Evolutionary conservation across 2,113 vertebrate genomes (phyloP), one percentile per base, ranked within the genome.

Genomic region (Psammodynastes pulverulentus): DNA sequence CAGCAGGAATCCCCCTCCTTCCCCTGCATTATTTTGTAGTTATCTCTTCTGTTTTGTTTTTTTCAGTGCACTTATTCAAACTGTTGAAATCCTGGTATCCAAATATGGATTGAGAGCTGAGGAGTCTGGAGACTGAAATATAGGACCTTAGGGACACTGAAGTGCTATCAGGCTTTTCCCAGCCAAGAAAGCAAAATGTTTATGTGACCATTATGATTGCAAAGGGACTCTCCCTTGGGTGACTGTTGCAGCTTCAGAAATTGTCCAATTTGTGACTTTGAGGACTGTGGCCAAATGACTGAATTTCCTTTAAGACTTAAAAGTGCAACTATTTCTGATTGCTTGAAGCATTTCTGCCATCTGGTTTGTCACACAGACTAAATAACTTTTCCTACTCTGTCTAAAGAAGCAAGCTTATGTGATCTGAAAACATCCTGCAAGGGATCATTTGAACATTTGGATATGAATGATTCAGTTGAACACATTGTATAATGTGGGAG

Each of bases 21-120:
- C 79, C 84, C 34, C 56, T 12, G 4, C 90, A 43, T 17, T 54
- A 34, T 43, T 53, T 0, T 0, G 0, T 52, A 53, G 19, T 84
- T 58, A 88, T 29, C 52, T 95, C 23, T 86, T 6, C 23, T 86
- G 4, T 92, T 79, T 84, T 46, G n/a, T 12, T 84, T 88, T 92
- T 95, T 92, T 21, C 97, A 99, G 99, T 90, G 99, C 98, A 1
- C 96, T 98, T 90, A 95, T 96, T 3, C 94, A 97, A 0, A 99
- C 99, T 0, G 93, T 98, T 45, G 97, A 98, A 39, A 96, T 98
- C 94, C 97, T 99, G 92, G 94, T 97, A 91, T 95, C 94, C 94
- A 99, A 98, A 96, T 98, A 99, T 0, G 97, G 98, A 62, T 97
- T 97, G 88, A 91, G 90, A 12, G 91, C 91, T 0, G 95, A 54